These are phyloP conservation scores for Scaptomyza flava DNA, from an alignment of 2,888 invertebrate species.

Conservation along the genomic window DNA sequence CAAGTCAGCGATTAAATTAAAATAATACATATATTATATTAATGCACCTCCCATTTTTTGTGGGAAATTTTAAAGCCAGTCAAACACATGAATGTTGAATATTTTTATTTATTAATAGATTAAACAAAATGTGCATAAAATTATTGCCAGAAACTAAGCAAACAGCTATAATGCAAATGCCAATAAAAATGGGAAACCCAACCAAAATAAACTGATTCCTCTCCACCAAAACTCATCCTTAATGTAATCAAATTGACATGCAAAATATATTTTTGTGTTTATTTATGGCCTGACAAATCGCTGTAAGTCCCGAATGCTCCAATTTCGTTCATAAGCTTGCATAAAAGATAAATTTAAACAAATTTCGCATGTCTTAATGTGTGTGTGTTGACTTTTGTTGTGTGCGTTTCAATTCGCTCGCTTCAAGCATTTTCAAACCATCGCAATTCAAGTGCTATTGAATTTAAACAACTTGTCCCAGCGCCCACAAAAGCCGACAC, in stretches of 20 bases:
- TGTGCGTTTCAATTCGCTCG: constrained; percentile 28
- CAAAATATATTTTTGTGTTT: no score
- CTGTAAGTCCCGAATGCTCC: constrained; percentile 54
- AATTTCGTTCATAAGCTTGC: constrained; percentile 50
- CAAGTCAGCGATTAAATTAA: background rate
- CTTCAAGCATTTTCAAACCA: constrained; percentile 58
- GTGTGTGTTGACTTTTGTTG: constrained; percentile 35
- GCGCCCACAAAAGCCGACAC: constrained; percentile 5
- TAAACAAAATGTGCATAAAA: no score
- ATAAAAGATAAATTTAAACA: constrained; percentile 67
- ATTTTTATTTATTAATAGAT: no score
- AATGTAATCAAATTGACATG: no score
- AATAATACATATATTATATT: constrained; percentile 2
- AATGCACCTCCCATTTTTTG: no score
- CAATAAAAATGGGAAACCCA: no score
- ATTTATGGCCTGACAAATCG: constrained; percentile 54
- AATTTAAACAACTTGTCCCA: constrained; percentile 42
- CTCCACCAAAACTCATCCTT: no score
- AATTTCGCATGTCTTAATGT: constrained; percentile 29
- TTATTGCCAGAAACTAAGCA: no score
- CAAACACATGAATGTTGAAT: no score
- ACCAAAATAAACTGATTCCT: no score
- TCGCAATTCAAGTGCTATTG: constrained; percentile 67
- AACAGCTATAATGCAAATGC: no score
- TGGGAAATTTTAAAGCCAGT: no score